Evolutionary conservation across 2,797 vertebrate species (phyloP).

Genomic region (Stomatorhinus walkeri): DNA sequence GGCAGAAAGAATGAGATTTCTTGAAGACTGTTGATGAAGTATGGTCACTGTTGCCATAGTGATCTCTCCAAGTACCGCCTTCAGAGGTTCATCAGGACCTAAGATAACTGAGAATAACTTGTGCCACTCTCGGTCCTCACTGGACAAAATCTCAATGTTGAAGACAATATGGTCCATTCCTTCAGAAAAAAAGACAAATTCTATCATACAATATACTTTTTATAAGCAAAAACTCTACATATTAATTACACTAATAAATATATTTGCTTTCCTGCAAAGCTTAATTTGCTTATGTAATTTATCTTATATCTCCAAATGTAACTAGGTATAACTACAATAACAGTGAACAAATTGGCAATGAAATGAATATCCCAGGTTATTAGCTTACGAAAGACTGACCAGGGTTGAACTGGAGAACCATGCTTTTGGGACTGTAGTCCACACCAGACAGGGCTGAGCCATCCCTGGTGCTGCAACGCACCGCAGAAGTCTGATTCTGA

Average conservation of each 20-base stretch:
- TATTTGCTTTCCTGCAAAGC: background rate
- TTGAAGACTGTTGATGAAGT: slow-evolving; percentile 86
- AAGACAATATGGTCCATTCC: slow-evolving; percentile 84
- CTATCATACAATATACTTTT: background rate
- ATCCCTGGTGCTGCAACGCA: slow-evolving; percentile 92
- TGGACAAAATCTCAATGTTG: slow-evolving; percentile 93
- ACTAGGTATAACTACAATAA: background rate
- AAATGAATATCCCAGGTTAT: background rate
- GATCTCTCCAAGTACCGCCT: slow-evolving; percentile 85
- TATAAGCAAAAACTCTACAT: background rate
- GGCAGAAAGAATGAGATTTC: slow-evolving; percentile 92
- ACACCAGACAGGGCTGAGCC: slow-evolving; percentile 93
- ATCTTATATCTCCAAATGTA: background rate
- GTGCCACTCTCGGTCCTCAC: slow-evolving; percentile 94
- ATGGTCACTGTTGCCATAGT: slow-evolving; percentile 87
- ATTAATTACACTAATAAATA: background rate
- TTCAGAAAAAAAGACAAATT: slow-evolving; percentile 37
- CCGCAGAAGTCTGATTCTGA: slow-evolving; percentile 84
- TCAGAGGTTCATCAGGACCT: slow-evolving; percentile 89
- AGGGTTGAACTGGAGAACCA: slow-evolving; percentile 83
- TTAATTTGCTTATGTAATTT: background rate
- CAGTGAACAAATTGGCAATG: background rate
- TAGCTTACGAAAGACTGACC: slow-evolving; percentile 56
- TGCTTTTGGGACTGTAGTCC: slow-evolving; percentile 92
- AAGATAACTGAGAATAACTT: slow-evolving; percentile 93